Evolutionary conservation across 2,113 vertebrate genomes (phyloP), one percentile per base, ranked within the genome.

Genomic region (Columbina picui): DNA sequence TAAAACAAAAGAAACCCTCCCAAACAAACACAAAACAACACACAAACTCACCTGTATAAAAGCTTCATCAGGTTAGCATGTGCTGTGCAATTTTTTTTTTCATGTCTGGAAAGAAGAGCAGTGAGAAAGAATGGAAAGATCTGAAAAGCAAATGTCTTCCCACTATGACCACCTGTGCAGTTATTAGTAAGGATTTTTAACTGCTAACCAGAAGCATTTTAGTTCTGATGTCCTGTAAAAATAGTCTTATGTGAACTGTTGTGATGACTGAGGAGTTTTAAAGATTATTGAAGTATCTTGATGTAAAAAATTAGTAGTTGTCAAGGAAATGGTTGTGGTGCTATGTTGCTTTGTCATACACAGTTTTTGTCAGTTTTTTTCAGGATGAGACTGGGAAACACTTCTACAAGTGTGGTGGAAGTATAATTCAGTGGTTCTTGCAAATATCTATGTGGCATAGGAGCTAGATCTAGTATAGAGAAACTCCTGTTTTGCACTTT

Each of bases 161-260:
- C 9, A 9, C 26, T 36, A 0, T 26, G 21, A 41, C 14, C 8
- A 26, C 3, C 2, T 65, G 38, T 21, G 7, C 7, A 1, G 14
- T 73, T 81, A 21, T 50, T 47, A 78, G 19, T 52, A n/a, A 56
- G 20, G 9, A 12, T 25, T 89, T 92, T 87, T 71, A 67, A n/a
- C 29, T 78, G 20, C 5, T 56, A 25, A 34, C 18, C 22, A 43
- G 61, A 89, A 64, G 17, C 22, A 9, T 84, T 84, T 84, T 59
- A 64, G 16, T 3, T 82, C 21, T 85, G 23, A 49, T 6, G 4
- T 76, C 11, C 20, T 5, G 1, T 68, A n/a, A 56, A 49, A 60
- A 16, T 21, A 30, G 12, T 60, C 6, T 29, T 75, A 32, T 92
- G 49, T 43, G 43, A 56, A 34, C 22, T 80, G 7, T 43, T 80